A percentile compares a stretch with the other conserved stretches of the same genome.
phyloP scores from a whole-genome alignment of 2,113 vertebrate species.

The Podarcis muralis region DNA sequence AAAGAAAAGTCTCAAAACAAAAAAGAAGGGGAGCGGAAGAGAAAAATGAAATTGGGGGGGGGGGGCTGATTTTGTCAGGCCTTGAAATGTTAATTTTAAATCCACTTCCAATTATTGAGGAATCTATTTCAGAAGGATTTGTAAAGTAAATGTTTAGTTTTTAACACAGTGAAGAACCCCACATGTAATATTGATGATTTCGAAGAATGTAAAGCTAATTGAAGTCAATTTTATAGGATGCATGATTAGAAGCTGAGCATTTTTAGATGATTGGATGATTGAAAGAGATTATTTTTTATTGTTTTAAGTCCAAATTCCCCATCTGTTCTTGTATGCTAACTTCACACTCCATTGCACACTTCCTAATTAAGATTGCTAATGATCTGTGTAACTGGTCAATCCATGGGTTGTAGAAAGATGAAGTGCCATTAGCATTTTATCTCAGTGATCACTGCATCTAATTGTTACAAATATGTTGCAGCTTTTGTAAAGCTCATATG shows the following conservation, averaged over 20 bases:
- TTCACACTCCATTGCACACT: conserved; percentile 21
- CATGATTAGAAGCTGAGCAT: neutral
- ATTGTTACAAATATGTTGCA: conserved; percentile 45
- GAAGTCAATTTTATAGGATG: neutral
- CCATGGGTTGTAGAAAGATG: conserved; percentile 32
- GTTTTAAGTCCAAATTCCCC: conserved; percentile 7
- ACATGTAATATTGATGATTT: neutral
- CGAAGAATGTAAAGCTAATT: conserved; percentile 11
- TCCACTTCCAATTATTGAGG: neutral
- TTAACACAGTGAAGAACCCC: neutral
- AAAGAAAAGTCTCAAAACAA: neutral
- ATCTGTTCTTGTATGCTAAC: conserved; percentile 14
- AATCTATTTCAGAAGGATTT: neutral
- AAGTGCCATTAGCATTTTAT: conserved; percentile 28
- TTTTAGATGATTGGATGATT: conserved; percentile 29
- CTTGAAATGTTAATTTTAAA: neutral
- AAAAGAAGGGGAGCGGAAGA: neutral
- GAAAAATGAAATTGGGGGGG: neutral
- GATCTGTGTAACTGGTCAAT: conserved; percentile 5
- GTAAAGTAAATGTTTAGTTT: neutral
- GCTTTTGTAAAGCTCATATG: conserved; percentile 37
- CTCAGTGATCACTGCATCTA: conserved; percentile 7
- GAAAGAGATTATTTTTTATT: conserved; percentile 7
- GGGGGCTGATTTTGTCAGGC: neutral
- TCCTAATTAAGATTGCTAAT: conserved; percentile 43